Conservation (phyloP, 2,888 invertebrate species). For the Volucella inflata region DNA sequence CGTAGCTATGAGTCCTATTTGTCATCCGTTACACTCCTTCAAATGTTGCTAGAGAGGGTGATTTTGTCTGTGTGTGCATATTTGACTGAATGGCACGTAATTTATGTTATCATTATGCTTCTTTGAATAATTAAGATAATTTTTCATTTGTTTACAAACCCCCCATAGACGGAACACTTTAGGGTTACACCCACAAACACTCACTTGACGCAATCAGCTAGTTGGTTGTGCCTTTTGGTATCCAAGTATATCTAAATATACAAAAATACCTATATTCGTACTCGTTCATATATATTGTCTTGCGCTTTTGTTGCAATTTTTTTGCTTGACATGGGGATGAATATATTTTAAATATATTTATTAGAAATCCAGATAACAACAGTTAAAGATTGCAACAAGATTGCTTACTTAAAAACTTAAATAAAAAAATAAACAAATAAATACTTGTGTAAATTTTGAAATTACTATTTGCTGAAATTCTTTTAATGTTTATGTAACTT, state of each 20-base stretch:
- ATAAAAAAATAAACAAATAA: too few relatives aligned
- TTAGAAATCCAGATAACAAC: too few relatives aligned
- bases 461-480: too few relatives aligned
- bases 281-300: neutral
- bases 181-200: constrained; percentile 37
- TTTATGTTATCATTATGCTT: constrained; percentile 70
- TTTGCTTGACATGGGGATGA: constrained; percentile 2
- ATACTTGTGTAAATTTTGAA: too few relatives aligned
- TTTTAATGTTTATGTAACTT: too few relatives aligned
- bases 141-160: constrained; percentile 66
- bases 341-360: too few relatives aligned
- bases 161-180: constrained; percentile 6
- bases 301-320: constrained; percentile 31
- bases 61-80: constrained; percentile 20
- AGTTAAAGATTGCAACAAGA: too few relatives aligned
- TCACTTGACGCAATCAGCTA: neutral
- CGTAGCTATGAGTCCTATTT: constrained; percentile 46
- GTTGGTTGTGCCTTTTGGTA: neutral
- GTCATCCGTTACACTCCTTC: constrained; percentile 62
- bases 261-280: constrained; percentile 31
- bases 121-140: constrained; percentile 71
- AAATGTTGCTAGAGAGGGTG: constrained; percentile 20
- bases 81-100: constrained; percentile 65
- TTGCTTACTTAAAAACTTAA: too few relatives aligned
- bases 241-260: constrained; percentile 20